Conservation (phyloP, 2,888 invertebrate species). For the Lasiommata megera region DNA sequence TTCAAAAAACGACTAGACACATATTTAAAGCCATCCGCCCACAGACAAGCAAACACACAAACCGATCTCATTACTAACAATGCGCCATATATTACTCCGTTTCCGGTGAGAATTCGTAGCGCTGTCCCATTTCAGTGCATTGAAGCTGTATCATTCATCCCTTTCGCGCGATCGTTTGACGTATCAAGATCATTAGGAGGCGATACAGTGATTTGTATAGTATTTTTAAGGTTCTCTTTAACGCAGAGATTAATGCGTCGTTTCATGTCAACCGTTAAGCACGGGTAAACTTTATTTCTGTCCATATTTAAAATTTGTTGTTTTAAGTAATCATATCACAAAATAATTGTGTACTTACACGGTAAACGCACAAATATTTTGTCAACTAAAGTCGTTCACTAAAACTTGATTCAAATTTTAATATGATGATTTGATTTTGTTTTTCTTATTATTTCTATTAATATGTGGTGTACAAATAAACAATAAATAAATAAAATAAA, state of each 20-base stretch:
- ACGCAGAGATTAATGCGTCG: slow-evolving; percentile 27
- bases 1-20: slow-evolving; percentile 30
- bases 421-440: too few relatives aligned
- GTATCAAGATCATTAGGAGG: slow-evolving; percentile 73
- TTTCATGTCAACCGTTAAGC: slow-evolving; percentile 20
- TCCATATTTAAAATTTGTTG: background rate
- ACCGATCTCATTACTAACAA: slow-evolving; percentile 79
- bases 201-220: slow-evolving; percentile 75
- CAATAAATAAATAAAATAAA: too few relatives aligned
- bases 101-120: slow-evolving; percentile 69
- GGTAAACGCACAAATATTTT: too few relatives aligned
- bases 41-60: slow-evolving; percentile 62
- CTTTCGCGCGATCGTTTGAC: slow-evolving; percentile 58
- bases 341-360: too few relatives aligned
- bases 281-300: background rate
- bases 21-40: slow-evolving; percentile 46
- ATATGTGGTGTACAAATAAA: too few relatives aligned
- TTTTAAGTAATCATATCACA: background rate
- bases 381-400: too few relatives aligned
- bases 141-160: slow-evolving; percentile 35
- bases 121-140: slow-evolving; percentile 42
- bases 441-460: too few relatives aligned
- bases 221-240: slow-evolving; percentile 37
- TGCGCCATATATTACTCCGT: slow-evolving; percentile 76
- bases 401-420: too few relatives aligned